Evolutionary conservation across 2,113 vertebrate species (phyloP), one percentile per base, ranked within the genome.

Genomic region (Tinamus guttatus): DNA sequence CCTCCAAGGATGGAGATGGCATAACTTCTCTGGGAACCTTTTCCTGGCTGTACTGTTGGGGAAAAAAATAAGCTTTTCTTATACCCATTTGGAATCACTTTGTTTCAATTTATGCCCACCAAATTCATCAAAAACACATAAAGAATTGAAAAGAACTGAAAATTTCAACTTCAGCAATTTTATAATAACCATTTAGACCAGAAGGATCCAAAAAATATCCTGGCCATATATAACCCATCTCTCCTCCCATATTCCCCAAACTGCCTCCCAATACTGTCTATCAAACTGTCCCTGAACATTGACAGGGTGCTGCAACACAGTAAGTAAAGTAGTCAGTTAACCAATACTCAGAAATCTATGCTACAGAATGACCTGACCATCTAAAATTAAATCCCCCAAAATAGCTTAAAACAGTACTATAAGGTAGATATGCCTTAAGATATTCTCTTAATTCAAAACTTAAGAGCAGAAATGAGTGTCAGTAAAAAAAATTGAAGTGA

Each of bases 221-320:
- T 84, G 62, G 52, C 77, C 1, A 1, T 3, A 10, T 0, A 0
- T 22, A n/a, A 6, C 20, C 11, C 0, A 3, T 49, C 9, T 67
- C 15, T 11, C 24, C 7, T 67, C 74, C 8, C 4, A 4, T 30
- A 13, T 43, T 68, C 4, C 13, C 2, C 7, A 8, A 87, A 89
- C 38, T 62, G 36, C 20, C n/a, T 82, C 13, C 30, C 20, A 41
- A 16, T 24, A 5, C 10, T 54, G 19, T 45, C n/a, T 52, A 41
- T 51, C 25, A 73, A 73, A 60, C 10, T 32, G 47, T 49, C 49
- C 49, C 21, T 49, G 49, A 49, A 49, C 25, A 8, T 38, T 71
- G 32, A 11, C 18, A 41, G 24, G 22, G 22, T 20, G 25, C 18
- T 51, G 11, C 10, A 60, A 76, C 68, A 36, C 41, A 32, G 56